Conservation (phyloP, 2,888 invertebrate genomes). For the Trissolcus japonicus region DNA sequence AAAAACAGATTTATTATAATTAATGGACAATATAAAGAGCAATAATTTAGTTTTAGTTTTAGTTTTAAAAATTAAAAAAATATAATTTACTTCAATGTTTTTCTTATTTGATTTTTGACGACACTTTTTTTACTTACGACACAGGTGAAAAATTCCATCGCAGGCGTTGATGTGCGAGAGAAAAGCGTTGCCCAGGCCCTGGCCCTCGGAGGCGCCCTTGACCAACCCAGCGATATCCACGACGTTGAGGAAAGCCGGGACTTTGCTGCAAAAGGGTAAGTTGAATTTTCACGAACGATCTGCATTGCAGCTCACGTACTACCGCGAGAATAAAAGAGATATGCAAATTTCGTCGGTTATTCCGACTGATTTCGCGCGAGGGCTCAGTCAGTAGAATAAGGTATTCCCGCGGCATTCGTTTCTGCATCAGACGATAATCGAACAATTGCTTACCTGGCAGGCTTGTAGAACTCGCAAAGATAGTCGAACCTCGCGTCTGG, state of each 20-base stretch:
- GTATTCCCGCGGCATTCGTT: constrained; percentile 64
- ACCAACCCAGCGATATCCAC: constrained; percentile 99
- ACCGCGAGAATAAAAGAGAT: constrained; percentile 69
- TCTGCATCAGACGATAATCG: constrained; percentile 62
- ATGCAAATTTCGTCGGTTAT: constrained; percentile 73
- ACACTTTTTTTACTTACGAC: constrained; percentile 83
- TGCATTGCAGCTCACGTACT: constrained; percentile 75
- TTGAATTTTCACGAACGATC: constrained; percentile 64
- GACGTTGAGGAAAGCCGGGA: constrained; percentile 97
- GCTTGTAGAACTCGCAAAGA: constrained; percentile 95
- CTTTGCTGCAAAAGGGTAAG: constrained; percentile 85
- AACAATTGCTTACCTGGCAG: constrained; percentile 84
- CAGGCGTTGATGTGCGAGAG: constrained; percentile 99
- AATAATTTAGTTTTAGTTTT: too few relatives aligned
- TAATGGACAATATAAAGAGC: too few relatives aligned
- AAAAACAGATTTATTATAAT: too few relatives aligned
- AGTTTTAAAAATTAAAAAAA: too few relatives aligned
- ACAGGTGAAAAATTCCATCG: constrained; percentile 97
- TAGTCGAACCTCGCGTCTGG: constrained; percentile 96
- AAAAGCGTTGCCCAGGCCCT: constrained; percentile 98
- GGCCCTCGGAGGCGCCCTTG: constrained; percentile 98
- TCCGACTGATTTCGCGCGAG: constrained; percentile 72
- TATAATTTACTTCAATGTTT: background rate
- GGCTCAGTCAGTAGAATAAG: constrained; percentile 65
- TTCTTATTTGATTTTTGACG: background rate